Evolutionary conservation across 2,113 vertebrate species (phyloP), one percentile per base, ranked within the genome.

Genomic region (Nothocercus nigrocapillus): DNA sequence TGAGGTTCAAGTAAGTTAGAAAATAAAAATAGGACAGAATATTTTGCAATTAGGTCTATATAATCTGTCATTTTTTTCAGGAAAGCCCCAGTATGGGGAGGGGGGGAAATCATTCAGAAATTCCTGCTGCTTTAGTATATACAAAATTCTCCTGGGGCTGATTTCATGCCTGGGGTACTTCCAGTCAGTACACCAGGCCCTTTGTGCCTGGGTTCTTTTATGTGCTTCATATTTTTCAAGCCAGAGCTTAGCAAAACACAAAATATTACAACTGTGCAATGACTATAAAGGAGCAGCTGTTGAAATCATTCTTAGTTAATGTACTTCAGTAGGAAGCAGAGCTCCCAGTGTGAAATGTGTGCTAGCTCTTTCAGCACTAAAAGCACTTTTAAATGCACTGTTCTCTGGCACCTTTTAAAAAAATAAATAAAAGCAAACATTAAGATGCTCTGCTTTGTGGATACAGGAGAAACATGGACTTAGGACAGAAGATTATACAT

Each of bases 131-230:
- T 79, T 95, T 36, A 42, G 78, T 56, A 27, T 19, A 36, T 6
- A 79, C 14, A 70, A 85, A 85, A 84, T 82, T 6, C 21, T 30
- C 18, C 25, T 11, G 44, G 28, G 14, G 7, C 40, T 82, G 82
- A 82, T 4, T 0, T 51, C 66, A 61, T 0, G 7, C 27, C 38
- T 20, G 51, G 0, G 0, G 58, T 63, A 94, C 16, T 15, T 78
- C 47, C 49, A 88, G 88, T 91, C 45, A 76, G 20, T 77, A 63
- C 18, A 53, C 4, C 30, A 85, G 32, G 54, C 6, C 7, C 7
- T 66, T 70, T 84, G 30, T 74, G 44, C 64, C 40, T 44, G 18
- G 4, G 7, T 79, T 73, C n/a, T 42, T 68, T 34, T 32, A 72
- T 11, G 13, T 49, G 13, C 30, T 90, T 68, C 61, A 73, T 25